Evolutionary conservation across 2,797 vertebrate genomes (phyloP).

Genomic region (Pitangus sulphuratus): DNA sequence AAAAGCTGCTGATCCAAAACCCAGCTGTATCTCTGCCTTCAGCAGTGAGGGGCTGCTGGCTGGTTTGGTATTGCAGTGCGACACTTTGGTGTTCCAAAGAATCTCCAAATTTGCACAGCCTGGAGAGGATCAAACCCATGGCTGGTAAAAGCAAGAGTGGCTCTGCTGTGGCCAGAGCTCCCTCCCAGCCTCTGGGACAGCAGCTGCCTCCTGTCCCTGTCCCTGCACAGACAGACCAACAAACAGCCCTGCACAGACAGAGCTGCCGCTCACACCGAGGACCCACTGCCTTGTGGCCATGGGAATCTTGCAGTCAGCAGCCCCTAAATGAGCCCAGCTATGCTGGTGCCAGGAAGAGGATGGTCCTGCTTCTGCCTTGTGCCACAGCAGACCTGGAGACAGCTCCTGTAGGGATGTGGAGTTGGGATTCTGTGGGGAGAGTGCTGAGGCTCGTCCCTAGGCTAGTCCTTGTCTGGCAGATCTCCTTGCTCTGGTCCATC

Average conservation of each 20-base stretch:
- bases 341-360: not conserved
- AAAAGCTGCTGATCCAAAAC: not conserved
- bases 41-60: not conserved
- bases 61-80: not conserved
- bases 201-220: not conserved
- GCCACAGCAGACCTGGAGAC: not conserved
- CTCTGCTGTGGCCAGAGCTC: not conserved
- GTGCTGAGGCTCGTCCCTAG: not conserved
- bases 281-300: fast-evolving
- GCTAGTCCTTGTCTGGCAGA: not conserved
- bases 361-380: not conserved
- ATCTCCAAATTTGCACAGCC: not conserved
- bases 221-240: not conserved
- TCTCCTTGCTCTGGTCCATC: not conserved
- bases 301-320: not conserved
- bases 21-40: not conserved
- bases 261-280: fast-evolving
- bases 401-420: not conserved
- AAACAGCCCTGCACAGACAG: fast-evolving
- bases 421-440: not conserved
- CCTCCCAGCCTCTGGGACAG: not conserved
- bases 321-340: not conserved
- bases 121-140: not conserved
- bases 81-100: not conserved
- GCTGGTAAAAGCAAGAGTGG: not conserved